Evolutionary conservation across 37 sponge, comb jelly and placozoan species (phyloP).

Genomic region (Spongilla lacustris): DNA sequence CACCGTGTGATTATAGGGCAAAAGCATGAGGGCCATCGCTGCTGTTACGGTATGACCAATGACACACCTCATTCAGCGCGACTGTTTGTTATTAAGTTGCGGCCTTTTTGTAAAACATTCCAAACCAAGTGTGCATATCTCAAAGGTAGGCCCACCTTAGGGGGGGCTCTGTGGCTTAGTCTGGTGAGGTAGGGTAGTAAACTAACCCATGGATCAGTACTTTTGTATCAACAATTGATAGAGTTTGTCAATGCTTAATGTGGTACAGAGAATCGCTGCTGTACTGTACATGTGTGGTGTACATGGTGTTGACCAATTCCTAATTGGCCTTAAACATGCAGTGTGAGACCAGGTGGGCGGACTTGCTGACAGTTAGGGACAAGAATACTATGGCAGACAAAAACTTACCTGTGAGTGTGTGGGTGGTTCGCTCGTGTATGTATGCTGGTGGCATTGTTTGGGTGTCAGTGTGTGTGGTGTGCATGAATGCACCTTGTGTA

Average conservation of each 20-base stretch:
- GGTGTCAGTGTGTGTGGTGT: background rate
- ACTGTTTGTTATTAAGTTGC: background rate
- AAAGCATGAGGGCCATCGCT: background rate
- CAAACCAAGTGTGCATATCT: background rate
- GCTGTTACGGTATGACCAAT: background rate
- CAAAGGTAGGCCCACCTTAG: background rate
- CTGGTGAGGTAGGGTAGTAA: background rate
- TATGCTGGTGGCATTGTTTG: background rate
- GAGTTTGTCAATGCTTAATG: slow-evolving; percentile 2
- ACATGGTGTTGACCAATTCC: background rate
- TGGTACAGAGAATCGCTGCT: background rate
- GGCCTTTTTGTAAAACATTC: background rate
- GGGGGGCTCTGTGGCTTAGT: background rate
- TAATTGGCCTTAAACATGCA: background rate
- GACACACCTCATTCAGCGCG: background rate
- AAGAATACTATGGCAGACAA: background rate
- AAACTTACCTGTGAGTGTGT: background rate
- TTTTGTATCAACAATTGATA: slow-evolving; percentile 2
- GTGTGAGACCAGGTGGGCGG: background rate
- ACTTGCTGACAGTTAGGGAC: background rate
- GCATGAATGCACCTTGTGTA: background rate
- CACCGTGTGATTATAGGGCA: background rate
- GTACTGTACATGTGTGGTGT: background rate
- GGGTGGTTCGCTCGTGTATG: background rate
- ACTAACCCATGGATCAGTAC: background rate